Evolutionary conservation across 2,797 vertebrate genomes (phyloP).

Genomic region (Darevskia mixta): DNA sequence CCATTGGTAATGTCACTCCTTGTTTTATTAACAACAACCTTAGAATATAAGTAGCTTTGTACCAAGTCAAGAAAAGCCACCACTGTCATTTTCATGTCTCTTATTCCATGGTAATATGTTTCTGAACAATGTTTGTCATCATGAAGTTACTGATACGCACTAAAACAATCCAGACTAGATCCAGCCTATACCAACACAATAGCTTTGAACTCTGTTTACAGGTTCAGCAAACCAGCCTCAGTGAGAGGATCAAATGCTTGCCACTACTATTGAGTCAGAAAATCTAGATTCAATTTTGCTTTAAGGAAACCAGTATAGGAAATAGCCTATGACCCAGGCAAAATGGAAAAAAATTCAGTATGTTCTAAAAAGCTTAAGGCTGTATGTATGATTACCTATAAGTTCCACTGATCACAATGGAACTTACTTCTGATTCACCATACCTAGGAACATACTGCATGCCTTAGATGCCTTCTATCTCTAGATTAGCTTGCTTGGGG

Average conservation of each 20-base stretch:
- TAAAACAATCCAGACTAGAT: background rate
- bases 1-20: constrained; percentile 3
- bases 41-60: background rate
- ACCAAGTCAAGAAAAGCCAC: background rate
- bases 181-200: background rate
- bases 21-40: background rate
- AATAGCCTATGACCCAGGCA: background rate
- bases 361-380: background rate
- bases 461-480: background rate
- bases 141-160: background rate
- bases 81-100: background rate
- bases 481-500: background rate
- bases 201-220: background rate
- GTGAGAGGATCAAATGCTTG: background rate
- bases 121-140: too few species aligned
- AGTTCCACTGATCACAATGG: background rate
- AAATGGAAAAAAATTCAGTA: background rate
- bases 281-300: background rate
- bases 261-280: background rate
- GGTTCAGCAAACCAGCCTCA: background rate
- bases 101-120: background rate
- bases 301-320: background rate
- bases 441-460: background rate
- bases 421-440: too few species aligned
- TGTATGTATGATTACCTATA: background rate